Percentiles rank a stretch among this genome's conserved stretches.
These are phyloP conservation scores for Montipora cactus DNA, from an alignment of 64 coral and sea anemone genomes.

Conservation along the genomic window DNA sequence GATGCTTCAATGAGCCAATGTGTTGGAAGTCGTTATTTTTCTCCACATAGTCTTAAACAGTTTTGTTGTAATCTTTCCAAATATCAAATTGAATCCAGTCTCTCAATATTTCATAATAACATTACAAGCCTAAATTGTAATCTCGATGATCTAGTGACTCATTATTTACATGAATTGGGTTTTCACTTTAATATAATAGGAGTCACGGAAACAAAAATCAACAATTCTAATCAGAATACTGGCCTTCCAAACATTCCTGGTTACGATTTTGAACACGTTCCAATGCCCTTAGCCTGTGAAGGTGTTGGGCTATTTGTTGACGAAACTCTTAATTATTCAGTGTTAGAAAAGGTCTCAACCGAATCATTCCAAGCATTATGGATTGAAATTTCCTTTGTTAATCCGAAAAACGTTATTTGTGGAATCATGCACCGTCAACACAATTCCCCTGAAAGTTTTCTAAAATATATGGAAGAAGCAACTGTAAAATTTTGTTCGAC, in stretches of 20 bases:
- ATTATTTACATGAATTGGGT: background rate
- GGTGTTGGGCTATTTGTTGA: slow-evolving; percentile 47
- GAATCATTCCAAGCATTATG: slow-evolving; percentile 31
- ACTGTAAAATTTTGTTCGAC: background rate
- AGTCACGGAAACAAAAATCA: slow-evolving; percentile 4
- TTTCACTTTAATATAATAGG: slow-evolving; percentile 4
- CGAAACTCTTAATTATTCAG: slow-evolving; percentile 17
- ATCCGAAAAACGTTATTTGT: slow-evolving; percentile 32
- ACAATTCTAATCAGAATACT: background rate
- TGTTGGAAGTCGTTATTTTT: background rate
- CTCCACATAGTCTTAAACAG: background rate
- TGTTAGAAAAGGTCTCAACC: slow-evolving; percentile 30
- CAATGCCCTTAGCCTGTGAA: slow-evolving; percentile 24
- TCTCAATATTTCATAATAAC: slow-evolving; percentile 3
- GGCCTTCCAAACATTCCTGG: background rate
- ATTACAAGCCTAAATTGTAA: background rate
- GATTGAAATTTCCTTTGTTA: slow-evolving; percentile 19
- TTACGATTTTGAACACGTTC: slow-evolving; percentile 26
- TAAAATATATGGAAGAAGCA: slow-evolving; percentile 12
- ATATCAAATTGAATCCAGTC: background rate
- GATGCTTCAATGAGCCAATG: background rate
- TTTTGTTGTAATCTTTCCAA: background rate
- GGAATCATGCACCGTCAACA: slow-evolving; percentile 32
- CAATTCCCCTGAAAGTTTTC: slow-evolving; percentile 22
- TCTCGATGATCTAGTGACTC: background rate